These are phyloP conservation scores for Athalia cordata DNA, from an alignment of 2,888 invertebrate genomes.

Conservation along the genomic window DNA sequence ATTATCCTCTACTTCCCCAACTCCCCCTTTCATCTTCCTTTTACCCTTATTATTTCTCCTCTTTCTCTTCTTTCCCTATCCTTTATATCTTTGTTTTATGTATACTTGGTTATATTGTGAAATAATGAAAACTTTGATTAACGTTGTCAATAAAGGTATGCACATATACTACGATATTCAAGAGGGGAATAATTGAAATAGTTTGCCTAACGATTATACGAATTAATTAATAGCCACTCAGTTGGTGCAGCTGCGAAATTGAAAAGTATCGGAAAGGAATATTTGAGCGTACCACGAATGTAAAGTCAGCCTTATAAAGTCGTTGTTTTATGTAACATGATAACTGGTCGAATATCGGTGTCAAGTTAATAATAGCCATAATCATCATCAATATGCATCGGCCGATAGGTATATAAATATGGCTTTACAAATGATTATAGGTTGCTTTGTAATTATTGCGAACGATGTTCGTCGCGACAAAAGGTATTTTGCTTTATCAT, in stretches of 20 bases:
- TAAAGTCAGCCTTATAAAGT: neutral
- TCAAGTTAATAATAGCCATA: slow-evolving; percentile 23
- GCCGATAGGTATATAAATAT: neutral
- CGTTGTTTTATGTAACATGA: slow-evolving; percentile 11
- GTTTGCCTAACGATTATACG: too few species aligned
- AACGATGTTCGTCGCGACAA: too few species aligned
- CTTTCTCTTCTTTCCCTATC: neutral
- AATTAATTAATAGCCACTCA: too few species aligned
- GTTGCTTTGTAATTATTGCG: too few species aligned
- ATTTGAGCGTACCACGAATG: too few species aligned
- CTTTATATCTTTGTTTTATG: too few species aligned
- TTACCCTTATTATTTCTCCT: neutral
- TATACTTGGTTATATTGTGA: too few species aligned
- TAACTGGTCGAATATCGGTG: slow-evolving; percentile 27
- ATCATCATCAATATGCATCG: neutral
- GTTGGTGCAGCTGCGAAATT: too few species aligned
- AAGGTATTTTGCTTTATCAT: too few species aligned
- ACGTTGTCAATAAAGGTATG: neutral
- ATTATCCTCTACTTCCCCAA: neutral
- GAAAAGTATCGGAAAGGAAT: too few species aligned
- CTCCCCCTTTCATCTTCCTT: neutral
- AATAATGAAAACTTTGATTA: slow-evolving; percentile 1
- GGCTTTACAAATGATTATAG: neutral
- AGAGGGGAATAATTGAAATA: neutral
- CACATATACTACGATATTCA: neutral